Conservation (phyloP, 2,113 vertebrate species). For the Cynopterus brachyotis region DNA sequence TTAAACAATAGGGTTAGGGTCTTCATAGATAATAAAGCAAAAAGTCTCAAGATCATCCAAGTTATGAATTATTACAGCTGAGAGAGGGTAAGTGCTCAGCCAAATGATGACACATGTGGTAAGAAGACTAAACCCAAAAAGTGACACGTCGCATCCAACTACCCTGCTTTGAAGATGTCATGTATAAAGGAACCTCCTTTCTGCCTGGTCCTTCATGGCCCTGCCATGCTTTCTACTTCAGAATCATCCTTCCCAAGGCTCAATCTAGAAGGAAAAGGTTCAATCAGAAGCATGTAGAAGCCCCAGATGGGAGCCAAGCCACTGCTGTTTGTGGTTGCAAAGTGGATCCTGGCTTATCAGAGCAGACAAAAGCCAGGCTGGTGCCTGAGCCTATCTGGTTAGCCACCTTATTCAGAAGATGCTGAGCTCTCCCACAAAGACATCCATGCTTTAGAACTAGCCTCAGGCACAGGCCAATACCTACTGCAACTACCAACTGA, state of each 20-base stretch:
- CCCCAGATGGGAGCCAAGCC: not conserved
- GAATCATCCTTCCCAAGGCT: not conserved
- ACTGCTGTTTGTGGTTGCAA: not conserved
- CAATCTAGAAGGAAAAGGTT: not conserved
- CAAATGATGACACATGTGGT: not conserved
- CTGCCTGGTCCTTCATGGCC: not conserved
- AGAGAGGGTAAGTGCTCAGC: not conserved
- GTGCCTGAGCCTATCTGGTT: not conserved
- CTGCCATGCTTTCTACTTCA: not conserved
- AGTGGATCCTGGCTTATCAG: not conserved
- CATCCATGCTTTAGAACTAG: not conserved
- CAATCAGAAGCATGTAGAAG: not conserved
- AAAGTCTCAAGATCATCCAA: not conserved
- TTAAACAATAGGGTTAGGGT: not conserved
- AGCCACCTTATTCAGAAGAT: not conserved
- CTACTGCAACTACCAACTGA: not conserved
- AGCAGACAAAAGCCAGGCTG: not conserved
- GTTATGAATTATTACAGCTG: not conserved
- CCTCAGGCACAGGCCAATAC: not conserved
- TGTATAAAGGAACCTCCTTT: not conserved
- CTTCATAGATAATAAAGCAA: slow-evolving; percentile 26
- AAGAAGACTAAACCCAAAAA: not conserved
- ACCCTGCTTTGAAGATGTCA: not conserved
- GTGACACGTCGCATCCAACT: not conserved
- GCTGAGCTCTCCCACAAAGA: not conserved